Conservation (phyloP, 1,140 invertebrate genomes). For the Leptinotarsa defecta region DNA sequence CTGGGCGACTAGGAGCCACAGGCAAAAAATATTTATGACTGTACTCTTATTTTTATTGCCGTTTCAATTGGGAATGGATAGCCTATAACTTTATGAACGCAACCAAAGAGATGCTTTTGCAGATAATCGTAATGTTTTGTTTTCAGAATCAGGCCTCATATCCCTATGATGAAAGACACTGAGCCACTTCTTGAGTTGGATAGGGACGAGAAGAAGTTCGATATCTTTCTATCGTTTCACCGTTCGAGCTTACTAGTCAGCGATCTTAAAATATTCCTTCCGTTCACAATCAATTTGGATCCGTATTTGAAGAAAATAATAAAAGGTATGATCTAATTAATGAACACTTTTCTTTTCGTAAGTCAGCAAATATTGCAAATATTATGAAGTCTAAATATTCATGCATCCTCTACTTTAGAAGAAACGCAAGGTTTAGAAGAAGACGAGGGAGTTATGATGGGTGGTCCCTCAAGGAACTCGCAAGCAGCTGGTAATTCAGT, state of each 20-base stretch:
- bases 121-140: not conserved
- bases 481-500: not conserved
- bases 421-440: slow-evolving; percentile 72
- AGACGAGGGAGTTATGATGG: slow-evolving; percentile 54
- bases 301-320: slow-evolving; percentile 95
- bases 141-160: slow-evolving; percentile 75
- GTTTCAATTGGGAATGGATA: too few relatives aligned
- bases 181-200: slow-evolving; percentile 90
- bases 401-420: slow-evolving; percentile 56
- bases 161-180: slow-evolving; percentile 83
- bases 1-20: too few relatives aligned
- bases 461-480: slow-evolving; percentile 36
- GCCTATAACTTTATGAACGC: too few relatives aligned
- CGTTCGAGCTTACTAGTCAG: slow-evolving; percentile 77
- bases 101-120: too few relatives aligned
- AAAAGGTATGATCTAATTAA: slow-evolving; percentile 67
- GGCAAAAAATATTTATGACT: too few relatives aligned
- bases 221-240: slow-evolving; percentile 89
- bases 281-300: slow-evolving; percentile 96
- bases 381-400: not conserved
- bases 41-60: too few relatives aligned
- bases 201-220: slow-evolving; percentile 91
- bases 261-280: slow-evolving; percentile 92
- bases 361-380: not conserved
- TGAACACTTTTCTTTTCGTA: not conserved